Percentiles rank a stretch among this genome's conserved stretches.
These are phyloP conservation scores for Aphelocoma californica DNA, from an alignment of 2,797 vertebrate species.

Conservation along the genomic window DNA sequence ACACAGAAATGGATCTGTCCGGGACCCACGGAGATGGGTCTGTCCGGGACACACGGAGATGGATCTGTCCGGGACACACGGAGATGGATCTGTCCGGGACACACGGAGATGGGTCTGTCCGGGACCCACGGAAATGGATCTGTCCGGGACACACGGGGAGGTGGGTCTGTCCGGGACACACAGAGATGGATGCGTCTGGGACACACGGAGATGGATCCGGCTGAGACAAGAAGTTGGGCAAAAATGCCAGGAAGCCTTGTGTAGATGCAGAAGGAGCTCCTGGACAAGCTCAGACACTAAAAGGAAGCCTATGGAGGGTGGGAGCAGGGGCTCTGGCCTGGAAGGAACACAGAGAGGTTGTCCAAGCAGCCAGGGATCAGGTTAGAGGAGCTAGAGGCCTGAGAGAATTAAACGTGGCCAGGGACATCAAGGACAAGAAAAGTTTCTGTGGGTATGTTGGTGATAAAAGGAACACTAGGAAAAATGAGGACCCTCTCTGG, in stretches of 20 bases:
- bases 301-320: neutral
- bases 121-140: neutral
- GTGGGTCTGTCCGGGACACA: rapidly evolving
- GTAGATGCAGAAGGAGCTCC: neutral
- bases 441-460: neutral
- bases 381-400: neutral
- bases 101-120: rapidly evolving
- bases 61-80: neutral
- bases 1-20: no score
- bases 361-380: neutral
- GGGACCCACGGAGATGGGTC: no score
- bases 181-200: rapidly evolving
- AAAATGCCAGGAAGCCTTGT: neutral
- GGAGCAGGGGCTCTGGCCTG: neutral
- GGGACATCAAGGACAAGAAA: neutral
- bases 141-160: rapidly evolving
- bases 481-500: neutral
- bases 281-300: neutral
- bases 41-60: no score
- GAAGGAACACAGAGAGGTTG: neutral
- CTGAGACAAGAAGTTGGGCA: neutral
- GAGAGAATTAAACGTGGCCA: neutral
- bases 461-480: neutral
- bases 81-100: neutral
- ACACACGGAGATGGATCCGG: neutral